A percentile compares a stretch with the other conserved stretches of the same genome.
Evolutionary conservation across 1,140 invertebrate species (phyloP).

Genomic region (Heliothis virescens): DNA sequence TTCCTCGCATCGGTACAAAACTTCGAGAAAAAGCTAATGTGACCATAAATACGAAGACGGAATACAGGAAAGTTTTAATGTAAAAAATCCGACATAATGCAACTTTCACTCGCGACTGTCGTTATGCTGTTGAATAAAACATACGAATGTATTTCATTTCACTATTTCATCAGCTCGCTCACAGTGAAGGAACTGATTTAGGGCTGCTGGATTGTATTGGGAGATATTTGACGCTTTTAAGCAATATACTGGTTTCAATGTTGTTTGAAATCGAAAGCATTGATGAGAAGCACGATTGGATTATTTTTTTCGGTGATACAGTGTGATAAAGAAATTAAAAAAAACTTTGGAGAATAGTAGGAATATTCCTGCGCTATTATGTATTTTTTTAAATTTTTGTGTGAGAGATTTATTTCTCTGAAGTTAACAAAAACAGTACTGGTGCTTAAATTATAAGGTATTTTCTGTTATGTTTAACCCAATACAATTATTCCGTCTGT

Average conservation of each 20-base stretch:
- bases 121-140: conserved; percentile 47
- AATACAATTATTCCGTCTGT: too few relatives aligned
- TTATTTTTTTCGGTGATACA: too few relatives aligned
- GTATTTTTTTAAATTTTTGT: too few relatives aligned
- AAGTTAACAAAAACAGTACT: too few relatives aligned
- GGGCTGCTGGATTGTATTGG: conserved; percentile 15
- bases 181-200: conserved; percentile 36
- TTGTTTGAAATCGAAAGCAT: not conserved
- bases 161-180: conserved; percentile 41
- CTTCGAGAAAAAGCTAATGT: not conserved
- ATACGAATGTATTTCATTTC: conserved; percentile 44
- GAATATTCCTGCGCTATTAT: too few relatives aligned
- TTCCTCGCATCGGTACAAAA: not conserved
- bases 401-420: too few relatives aligned
- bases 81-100: conserved; percentile 44
- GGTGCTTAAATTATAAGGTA: too few relatives aligned
- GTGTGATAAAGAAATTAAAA: too few relatives aligned
- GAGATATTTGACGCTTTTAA: not conserved
- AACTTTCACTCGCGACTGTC: conserved; percentile 43
- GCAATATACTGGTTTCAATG: not conserved
- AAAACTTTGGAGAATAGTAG: too few relatives aligned
- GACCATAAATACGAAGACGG: conserved; percentile 20
- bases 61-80: conserved; percentile 38
- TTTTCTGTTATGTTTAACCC: too few relatives aligned
- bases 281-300: too few relatives aligned